These are phyloP conservation scores for Malurus splendens DNA, from an alignment of 2,797 vertebrate species.

Conservation along the genomic window DNA sequence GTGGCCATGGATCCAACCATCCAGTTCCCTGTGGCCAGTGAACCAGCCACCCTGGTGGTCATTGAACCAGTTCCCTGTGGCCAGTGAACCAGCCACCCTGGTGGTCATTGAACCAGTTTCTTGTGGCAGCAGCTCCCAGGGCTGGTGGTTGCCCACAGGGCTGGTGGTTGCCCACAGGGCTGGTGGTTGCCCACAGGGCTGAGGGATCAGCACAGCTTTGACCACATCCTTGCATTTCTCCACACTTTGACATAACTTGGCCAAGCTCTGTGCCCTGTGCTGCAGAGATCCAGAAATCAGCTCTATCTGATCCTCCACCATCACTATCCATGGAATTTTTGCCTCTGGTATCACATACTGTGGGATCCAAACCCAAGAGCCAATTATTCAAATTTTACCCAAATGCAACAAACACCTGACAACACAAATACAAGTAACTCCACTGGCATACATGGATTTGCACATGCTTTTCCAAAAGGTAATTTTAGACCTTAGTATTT, in stretches of 20 bases:
- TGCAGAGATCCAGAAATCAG: background rate
- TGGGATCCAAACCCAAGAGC: background rate
- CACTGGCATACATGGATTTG: background rate
- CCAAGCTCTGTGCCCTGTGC: background rate
- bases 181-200: background rate
- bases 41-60: background rate
- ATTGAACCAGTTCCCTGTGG: background rate
- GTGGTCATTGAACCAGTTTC: background rate
- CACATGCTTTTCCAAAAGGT: background rate
- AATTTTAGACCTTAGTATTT: constrained; percentile 23
- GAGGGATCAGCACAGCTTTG: fast-evolving
- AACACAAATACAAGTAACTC: background rate
- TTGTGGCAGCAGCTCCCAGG: background rate
- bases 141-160: background rate
- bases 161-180: background rate
- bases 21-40: background rate
- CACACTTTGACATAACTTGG: fast-evolving
- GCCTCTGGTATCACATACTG: background rate
- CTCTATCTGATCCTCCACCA: background rate
- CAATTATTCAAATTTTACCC: background rate
- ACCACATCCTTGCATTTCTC: fast-evolving
- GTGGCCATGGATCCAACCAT: too few relatives aligned
- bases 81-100: background rate
- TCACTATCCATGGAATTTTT: background rate
- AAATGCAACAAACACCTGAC: background rate